Conservation (phyloP, 2,797 vertebrate genomes). For the Amazonetta brasiliensis region DNA sequence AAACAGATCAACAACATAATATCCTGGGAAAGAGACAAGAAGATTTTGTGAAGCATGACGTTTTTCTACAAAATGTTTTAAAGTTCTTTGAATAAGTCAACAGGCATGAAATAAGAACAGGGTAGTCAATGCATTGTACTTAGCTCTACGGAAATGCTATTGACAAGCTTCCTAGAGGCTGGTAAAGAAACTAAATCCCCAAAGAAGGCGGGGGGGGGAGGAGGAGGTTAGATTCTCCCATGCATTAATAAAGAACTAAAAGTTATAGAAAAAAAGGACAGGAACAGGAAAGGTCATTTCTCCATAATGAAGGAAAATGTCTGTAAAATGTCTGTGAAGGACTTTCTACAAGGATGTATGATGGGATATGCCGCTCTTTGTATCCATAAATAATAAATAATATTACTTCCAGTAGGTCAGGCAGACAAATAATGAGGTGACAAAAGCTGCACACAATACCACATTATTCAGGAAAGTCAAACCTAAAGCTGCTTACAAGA, state of each 20-base stretch:
- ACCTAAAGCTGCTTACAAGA: neutral
- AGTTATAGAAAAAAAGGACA: neutral
- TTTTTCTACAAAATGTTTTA: neutral
- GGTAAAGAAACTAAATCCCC: neutral
- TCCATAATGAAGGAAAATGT: neutral
- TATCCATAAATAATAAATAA: conserved; percentile 12
- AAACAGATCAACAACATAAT: neutral
- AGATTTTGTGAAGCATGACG: neutral
- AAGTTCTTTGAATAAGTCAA: neutral
- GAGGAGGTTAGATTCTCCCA: neutral
- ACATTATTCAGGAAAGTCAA: neutral
- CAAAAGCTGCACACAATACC: neutral
- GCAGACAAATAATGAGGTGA: neutral
- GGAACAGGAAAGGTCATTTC: neutral
- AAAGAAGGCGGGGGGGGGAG: rapidly evolving
- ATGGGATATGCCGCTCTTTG: neutral
- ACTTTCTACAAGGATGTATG: neutral
- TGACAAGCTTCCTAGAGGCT: neutral
- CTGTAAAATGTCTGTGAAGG: neutral
- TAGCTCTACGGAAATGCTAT: neutral
- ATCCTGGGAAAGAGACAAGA: neutral
- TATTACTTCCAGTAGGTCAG: neutral
- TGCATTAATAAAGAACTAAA: neutral
- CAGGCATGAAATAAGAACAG: neutral
- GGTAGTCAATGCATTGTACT: neutral